A percentile compares a stretch with the other conserved stretches of the same genome.
phyloP scores from a whole-genome alignment of 2,888 invertebrate genomes.

The Sesamia inferens region DNA sequence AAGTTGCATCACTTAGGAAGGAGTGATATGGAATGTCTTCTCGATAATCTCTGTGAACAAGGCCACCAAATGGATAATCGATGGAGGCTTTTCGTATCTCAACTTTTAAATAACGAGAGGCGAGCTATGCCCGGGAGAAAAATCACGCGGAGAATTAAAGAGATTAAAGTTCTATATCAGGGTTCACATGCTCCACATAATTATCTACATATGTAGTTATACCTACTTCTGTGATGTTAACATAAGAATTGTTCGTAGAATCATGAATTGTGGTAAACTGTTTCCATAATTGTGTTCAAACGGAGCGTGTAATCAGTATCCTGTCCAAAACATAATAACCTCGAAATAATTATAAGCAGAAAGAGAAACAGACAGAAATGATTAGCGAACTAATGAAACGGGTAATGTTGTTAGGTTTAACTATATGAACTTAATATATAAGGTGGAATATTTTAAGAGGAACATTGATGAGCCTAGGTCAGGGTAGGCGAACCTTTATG shows the following conservation, averaged over 20 bases:
- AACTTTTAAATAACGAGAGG: constrained; percentile 74
- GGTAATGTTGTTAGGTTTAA: constrained; percentile 4
- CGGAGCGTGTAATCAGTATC: constrained; percentile 47
- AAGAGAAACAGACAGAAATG: constrained; percentile 40
- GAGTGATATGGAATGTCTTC: constrained; percentile 53
- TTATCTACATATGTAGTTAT: neutral
- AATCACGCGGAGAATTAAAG: constrained; percentile 55
- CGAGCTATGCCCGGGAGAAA: constrained; percentile 55
- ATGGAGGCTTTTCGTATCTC: constrained; percentile 73
- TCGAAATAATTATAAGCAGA: constrained; percentile 39
- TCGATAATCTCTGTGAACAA: constrained; percentile 70
- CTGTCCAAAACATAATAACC: constrained; percentile 52
- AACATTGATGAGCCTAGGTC: no score
- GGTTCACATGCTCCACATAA: constrained; percentile 17
- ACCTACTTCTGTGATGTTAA: constrained; percentile 16
- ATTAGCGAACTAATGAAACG: constrained; percentile 44
- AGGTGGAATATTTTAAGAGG: no score
- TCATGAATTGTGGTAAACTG: constrained; percentile 39
- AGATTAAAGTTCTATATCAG: constrained; percentile 61
- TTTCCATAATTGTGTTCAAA: constrained; percentile 43
- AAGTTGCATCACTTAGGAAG: constrained; percentile 37
- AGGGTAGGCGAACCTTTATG: no score
- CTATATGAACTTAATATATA: neutral
- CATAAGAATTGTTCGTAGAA: constrained; percentile 26
- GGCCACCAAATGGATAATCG: constrained; percentile 77